phyloP scores from a whole-genome alignment of 2,113 vertebrate species.

The Tauraco erythrolophus region DNA sequence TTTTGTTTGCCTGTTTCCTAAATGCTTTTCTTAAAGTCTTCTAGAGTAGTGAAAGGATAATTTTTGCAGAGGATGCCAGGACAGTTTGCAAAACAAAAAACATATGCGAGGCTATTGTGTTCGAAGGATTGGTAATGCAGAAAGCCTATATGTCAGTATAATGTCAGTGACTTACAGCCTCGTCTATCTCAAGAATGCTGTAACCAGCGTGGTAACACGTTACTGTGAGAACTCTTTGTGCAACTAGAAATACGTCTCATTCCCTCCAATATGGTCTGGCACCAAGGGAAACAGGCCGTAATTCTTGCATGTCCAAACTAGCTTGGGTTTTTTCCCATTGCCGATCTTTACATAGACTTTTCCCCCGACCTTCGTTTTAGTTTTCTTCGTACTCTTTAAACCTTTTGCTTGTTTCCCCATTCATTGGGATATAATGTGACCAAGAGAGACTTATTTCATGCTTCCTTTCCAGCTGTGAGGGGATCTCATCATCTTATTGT shows the following conservation, averaged over 20 bases:
- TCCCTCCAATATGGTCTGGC: not conserved
- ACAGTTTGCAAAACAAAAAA: not conserved
- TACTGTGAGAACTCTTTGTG: constrained; percentile 63
- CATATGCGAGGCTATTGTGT: not conserved
- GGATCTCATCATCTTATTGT: not conserved
- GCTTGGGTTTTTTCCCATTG: not conserved
- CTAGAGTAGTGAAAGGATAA: not conserved
- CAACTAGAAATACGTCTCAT: not conserved
- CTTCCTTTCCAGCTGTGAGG: not conserved
- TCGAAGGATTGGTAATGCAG: not conserved
- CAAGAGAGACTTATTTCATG: not conserved
- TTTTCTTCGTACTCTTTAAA: not conserved
- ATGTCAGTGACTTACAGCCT: constrained; percentile 1
- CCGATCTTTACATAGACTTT: not conserved
- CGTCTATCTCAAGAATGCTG: constrained; percentile 45
- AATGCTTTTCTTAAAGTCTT: not conserved
- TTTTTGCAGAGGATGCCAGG: not conserved
- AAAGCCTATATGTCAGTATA: not conserved
- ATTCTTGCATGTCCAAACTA: not conserved
- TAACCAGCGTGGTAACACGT: not conserved
- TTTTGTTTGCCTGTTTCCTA: not conserved
- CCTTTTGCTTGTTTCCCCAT: not conserved
- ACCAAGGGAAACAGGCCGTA: not conserved
- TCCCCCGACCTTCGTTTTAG: rapidly evolving
- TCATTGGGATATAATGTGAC: not conserved